Base-by-base conservation (phyloP, 2,888 invertebrate genomes). In the Leptinotarsa juncta region DNA sequence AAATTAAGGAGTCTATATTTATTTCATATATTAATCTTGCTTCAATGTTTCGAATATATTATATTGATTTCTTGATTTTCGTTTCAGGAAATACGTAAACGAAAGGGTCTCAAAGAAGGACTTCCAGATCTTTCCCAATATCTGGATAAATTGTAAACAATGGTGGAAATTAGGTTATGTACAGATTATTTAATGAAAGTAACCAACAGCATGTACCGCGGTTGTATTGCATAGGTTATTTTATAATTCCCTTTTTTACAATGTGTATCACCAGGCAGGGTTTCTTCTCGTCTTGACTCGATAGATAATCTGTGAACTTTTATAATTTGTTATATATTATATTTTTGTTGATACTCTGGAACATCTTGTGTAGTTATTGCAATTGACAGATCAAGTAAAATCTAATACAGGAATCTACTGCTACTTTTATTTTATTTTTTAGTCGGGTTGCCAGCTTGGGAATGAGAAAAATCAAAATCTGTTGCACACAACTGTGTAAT, bases 21-120 rank as follows among this genome's bases (percentile, higher is more conserved):
- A 7, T 32, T 32, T 7, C 32, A 32, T 32, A 32, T 32, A 32
- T 32, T 1, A 32, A 32, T 32, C 32, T 32, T 42, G 42, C 12
- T 3, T 42, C 3, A 42, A 10, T 42, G 42, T 42, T 42, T 10
- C 3, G 42, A 42, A 42, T 42, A 42, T 5, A 42, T 42, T 5
- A 42, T 42, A 12, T 42, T 42, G 42, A 42, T 42, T 3, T 42
- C 16, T 67, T 73, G 74, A 68, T 80, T 76, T 84, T 84, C 81
- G 76, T 81, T 89, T 90, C 67, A 94, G 92, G 97, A 97, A 73
- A 98, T 96, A 84, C 95, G 99, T 89, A 99, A 99, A 91, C 94
- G 99, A 90, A 99, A 99, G 93, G 99, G 99, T 89, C 92, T 99
- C 87, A 99, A 98, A 90, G 98, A 98, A 88, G 97, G 96, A 88